A percentile compares a stretch with the other conserved stretches of the same genome.
Evolutionary conservation across 2,113 vertebrate genomes (phyloP).

Genomic region (Geococcyx californianus): DNA sequence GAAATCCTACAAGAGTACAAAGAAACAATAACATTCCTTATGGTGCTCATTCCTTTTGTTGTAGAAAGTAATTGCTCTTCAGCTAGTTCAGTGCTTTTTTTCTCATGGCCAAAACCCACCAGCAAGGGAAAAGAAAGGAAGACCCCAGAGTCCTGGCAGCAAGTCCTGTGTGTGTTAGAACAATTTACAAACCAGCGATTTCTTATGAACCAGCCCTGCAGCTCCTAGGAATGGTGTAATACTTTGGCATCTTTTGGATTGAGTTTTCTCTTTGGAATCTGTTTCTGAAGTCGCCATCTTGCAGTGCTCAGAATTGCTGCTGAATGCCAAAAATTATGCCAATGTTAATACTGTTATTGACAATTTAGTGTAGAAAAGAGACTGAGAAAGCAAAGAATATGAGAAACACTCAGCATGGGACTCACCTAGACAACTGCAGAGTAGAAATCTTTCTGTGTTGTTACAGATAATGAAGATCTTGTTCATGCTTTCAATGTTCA

Average conservation of each 20-base stretch:
- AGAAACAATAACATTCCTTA: not conserved
- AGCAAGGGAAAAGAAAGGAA: not conserved
- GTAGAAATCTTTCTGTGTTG: not conserved
- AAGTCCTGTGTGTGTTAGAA: not conserved
- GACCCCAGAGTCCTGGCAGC: not conserved
- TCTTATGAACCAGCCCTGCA: not conserved
- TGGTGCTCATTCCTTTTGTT: not conserved
- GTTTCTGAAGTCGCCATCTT: not conserved
- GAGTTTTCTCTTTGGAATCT: not conserved
- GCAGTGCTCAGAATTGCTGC: not conserved
- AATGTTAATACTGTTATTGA: not conserved
- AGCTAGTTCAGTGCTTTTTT: not conserved
- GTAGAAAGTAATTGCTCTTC: not conserved
- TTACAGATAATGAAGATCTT: not conserved
- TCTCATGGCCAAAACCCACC: not conserved
- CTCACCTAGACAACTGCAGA: accelerated
- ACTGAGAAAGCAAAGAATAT: not conserved
- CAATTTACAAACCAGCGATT: not conserved
- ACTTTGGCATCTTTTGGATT: not conserved
- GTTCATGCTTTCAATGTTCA: not conserved
- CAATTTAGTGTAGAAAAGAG: not conserved
- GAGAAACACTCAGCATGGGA: not conserved
- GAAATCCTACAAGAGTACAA: not conserved
- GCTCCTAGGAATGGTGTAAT: not conserved
- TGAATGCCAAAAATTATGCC: not conserved